Evolutionary conservation across 2,888 invertebrate genomes (phyloP).

Genomic region (Cephus pulcher): DNA sequence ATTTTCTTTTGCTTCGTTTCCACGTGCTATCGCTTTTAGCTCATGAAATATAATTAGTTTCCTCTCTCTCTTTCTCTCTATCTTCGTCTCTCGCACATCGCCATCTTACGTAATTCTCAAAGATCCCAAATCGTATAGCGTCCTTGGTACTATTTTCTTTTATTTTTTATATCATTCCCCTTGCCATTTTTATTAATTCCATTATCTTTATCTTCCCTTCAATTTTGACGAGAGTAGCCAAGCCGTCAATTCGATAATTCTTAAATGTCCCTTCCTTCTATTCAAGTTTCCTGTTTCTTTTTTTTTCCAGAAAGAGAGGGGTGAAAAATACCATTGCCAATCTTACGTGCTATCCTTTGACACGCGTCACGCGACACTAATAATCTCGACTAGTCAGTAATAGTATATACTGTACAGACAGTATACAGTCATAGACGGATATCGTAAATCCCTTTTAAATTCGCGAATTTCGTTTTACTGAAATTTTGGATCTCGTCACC

Average conservation of each 20-base stretch:
- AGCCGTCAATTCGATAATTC: not conserved
- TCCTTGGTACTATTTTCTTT: not conserved
- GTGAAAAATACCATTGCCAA: not conserved
- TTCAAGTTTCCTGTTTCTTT: not conserved
- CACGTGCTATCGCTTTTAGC: not conserved
- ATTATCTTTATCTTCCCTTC: not conserved
- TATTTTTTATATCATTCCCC: not conserved
- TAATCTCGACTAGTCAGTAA: not conserved
- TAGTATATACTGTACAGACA: not conserved
- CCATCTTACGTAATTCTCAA: not conserved
- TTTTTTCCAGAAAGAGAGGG: not conserved
- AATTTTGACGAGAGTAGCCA: not conserved
- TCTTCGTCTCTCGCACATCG: not conserved
- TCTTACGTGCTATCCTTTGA: not conserved
- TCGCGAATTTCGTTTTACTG: not conserved
- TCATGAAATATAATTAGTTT: slow-evolving; percentile 17
- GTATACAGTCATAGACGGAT: not conserved
- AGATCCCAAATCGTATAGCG: not conserved
- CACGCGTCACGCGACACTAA: not conserved
- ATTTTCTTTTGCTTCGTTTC: not conserved
- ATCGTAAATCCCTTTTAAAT: not conserved
- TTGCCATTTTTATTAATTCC: not conserved
- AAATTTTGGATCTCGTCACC: not conserved
- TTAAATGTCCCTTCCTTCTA: not conserved
- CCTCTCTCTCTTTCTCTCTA: slow-evolving; percentile 4